Conservation (phyloP, 2,888 invertebrate genomes). For the Pediacus dermestoides region DNA sequence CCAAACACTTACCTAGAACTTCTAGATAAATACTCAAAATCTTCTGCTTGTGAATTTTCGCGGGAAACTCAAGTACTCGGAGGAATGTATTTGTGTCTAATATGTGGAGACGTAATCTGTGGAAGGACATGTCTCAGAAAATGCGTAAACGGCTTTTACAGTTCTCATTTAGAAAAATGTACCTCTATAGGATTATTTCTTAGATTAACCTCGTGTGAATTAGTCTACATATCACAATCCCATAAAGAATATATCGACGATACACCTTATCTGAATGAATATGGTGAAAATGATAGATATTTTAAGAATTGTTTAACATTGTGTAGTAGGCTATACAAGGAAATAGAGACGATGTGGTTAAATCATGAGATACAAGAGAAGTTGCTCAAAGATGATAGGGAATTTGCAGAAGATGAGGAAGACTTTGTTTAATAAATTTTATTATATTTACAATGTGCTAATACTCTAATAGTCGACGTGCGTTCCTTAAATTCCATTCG, state of each 20-base stretch:
- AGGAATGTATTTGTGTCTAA: too few relatives aligned
- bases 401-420: too few relatives aligned
- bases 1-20: constrained; percentile 95
- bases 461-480: too few relatives aligned
- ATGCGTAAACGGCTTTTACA: constrained; percentile 93
- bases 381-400: constrained; percentile 84
- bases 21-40: constrained; percentile 91
- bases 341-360: constrained; percentile 86
- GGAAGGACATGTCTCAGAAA: constrained; percentile 73
- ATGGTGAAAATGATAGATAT: constrained; percentile 97
- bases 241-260: constrained; percentile 84
- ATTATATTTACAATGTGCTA: too few relatives aligned
- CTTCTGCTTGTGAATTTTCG: constrained; percentile 95
- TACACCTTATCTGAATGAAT: constrained; percentile 95
- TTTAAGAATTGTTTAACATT: constrained; percentile 90
- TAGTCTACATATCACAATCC: constrained; percentile 79
- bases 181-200: constrained; percentile 91
- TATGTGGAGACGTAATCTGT: constrained; percentile 94
- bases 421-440: too few relatives aligned
- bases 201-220: constrained; percentile 93
- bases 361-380: constrained; percentile 90
- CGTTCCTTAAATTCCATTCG: too few relatives aligned
- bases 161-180: constrained; percentile 83
- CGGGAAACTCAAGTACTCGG: too few relatives aligned
- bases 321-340: constrained; percentile 78